Evolutionary conservation across 2,113 vertebrate species (phyloP).

Genomic region (Plestiodon gilberti): DNA sequence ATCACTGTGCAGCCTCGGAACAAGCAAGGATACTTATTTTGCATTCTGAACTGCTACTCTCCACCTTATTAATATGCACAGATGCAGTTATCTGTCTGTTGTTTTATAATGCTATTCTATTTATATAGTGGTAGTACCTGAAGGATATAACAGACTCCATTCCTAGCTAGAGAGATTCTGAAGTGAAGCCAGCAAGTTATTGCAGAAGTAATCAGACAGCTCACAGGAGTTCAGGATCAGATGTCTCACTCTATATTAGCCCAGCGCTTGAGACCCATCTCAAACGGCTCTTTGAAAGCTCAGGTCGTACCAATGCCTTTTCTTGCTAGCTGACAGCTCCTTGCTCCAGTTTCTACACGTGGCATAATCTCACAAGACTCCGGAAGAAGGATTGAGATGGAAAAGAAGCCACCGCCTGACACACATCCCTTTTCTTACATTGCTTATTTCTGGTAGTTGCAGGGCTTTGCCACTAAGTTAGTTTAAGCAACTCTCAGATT

Average conservation of each 20-base stretch:
- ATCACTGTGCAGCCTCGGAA: background rate
- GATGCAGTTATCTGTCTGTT: slow-evolving; percentile 47
- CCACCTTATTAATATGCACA: slow-evolving; percentile 59
- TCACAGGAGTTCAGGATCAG: slow-evolving; percentile 35
- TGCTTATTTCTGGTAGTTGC: background rate
- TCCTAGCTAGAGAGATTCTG: slow-evolving; percentile 37
- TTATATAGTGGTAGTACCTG: slow-evolving; percentile 55
- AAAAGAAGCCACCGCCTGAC: background rate
- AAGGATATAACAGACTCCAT: slow-evolving; percentile 42
- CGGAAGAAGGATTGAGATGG: background rate
- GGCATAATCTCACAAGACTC: background rate
- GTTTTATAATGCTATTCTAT: slow-evolving; percentile 56
- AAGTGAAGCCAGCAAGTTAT: slow-evolving; percentile 57
- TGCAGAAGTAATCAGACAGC: slow-evolving; percentile 49
- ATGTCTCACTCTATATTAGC: slow-evolving; percentile 27
- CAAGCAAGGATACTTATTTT: background rate
- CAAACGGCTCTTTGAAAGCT: background rate
- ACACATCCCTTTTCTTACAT: background rate
- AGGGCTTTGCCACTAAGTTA: background rate
- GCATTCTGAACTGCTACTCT: slow-evolving; percentile 21
- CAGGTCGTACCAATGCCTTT: background rate
- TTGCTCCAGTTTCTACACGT: background rate
- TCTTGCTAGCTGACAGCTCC: slow-evolving; percentile 12
- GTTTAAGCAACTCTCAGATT: background rate
- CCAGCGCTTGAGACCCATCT: slow-evolving; percentile 35